Evolutionary conservation across 2,113 vertebrate species (phyloP), one percentile per base, ranked within the genome.

Genomic region (Pagrus major): DNA sequence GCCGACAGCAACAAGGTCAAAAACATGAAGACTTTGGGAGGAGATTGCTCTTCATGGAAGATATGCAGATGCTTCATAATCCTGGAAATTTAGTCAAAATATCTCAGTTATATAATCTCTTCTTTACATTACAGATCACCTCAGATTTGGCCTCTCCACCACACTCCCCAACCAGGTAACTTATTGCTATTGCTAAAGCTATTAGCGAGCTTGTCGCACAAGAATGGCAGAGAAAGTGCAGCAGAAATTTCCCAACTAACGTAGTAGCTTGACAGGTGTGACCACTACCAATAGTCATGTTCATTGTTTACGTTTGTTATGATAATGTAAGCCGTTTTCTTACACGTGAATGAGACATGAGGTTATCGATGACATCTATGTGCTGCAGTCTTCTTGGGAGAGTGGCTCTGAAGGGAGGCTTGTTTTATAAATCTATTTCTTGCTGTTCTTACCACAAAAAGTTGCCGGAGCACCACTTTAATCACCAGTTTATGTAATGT

Each of bases 1-100:
- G 93, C 96, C 0, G 95, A 96, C 86, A 93, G 91, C 87, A 91
- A 90, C 83, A 93, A 94, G 90, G 84, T 91, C 77, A 89, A 90
- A 76, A 42, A 64, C 66, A 39, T 31, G 25, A 83, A 65, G 39
- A 27, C 39, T 42, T 31, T 69, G 59, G 37, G 51, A 49, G 15
- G 33, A 39, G 54, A 55, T 20, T 60, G 2, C 14, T 33, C 9
- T 64, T 51, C 21, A 55, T n/a, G 9, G 21, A 68, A 23, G 46
- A 49, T 25, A 73, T 71, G 51, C 4, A 44, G 20, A 27, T 51
- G 52, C 1, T 27, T 59, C 49, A 16, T 49, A 42, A 44, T 65
- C 9, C 60, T 39, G 37, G 12, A 14, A 31, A 21, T 59, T n/a
- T 46, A n/a, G 23, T n/a, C 0, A 16, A 20, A 15, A 18, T 23